These are phyloP conservation scores for Hyposmocoma kahamanoa DNA, from an alignment of 1,140 invertebrate species.

Conservation along the genomic window DNA sequence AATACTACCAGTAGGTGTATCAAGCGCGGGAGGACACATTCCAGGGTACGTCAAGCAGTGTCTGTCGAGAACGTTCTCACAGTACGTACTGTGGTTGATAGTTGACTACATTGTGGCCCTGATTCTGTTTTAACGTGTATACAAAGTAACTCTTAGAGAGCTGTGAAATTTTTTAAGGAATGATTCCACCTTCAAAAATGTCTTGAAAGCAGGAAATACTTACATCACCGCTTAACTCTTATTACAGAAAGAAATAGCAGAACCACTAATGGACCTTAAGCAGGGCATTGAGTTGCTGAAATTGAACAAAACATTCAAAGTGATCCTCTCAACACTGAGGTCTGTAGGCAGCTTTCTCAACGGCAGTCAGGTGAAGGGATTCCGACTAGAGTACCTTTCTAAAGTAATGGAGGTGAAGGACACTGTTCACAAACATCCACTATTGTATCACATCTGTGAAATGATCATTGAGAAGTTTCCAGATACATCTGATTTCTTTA, in stretches of 20 bases:
- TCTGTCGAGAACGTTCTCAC: too few species aligned
- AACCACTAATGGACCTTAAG: conserved; percentile 98
- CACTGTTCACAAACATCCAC: conserved; percentile 98
- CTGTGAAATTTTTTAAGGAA: too few species aligned
- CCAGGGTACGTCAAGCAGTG: too few species aligned
- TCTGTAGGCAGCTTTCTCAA: conserved; percentile 98
- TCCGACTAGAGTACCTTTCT: conserved; percentile 97
- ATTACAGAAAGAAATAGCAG: conserved; percentile 93
- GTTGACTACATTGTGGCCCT: too few species aligned
- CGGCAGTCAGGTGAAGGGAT: conserved; percentile 95
- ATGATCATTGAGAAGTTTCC: conserved; percentile 98
- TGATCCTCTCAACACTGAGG: conserved; percentile 93
- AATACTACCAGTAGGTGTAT: too few species aligned
- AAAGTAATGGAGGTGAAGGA: conserved; percentile 99
- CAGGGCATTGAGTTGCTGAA: conserved; percentile 94
- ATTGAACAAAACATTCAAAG: conserved; percentile 95
- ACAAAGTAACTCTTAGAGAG: too few species aligned
- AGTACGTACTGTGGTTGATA: too few species aligned
- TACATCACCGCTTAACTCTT: too few species aligned
- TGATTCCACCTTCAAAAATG: too few species aligned
- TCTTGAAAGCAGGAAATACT: too few species aligned
- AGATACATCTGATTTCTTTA: conserved; percentile 96
- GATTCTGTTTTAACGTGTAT: too few species aligned
- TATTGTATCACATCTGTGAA: conserved; percentile 97
- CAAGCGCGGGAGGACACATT: too few species aligned